These are phyloP conservation scores for Ochotona curzoniae DNA, from an alignment of 2,113 vertebrate species.

Conservation along the genomic window DNA sequence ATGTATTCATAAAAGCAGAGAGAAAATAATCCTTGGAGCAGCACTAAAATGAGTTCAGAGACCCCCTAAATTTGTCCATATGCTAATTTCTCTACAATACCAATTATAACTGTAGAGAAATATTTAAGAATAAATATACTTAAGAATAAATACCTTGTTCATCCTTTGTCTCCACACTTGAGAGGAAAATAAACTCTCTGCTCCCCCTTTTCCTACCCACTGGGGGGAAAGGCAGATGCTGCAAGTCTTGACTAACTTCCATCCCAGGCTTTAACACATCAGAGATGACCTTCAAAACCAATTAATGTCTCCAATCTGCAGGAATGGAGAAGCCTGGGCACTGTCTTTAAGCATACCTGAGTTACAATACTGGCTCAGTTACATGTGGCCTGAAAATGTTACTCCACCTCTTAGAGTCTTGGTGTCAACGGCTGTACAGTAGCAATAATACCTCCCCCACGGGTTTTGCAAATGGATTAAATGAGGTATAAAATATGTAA, in stretches of 20 bases:
- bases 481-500: constrained; percentile 1
- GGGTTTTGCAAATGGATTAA: neutral
- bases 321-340: neutral
- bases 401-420: neutral
- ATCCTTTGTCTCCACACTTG: neutral
- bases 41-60: neutral
- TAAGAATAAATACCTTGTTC: neutral
- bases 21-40: neutral
- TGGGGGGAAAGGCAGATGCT: neutral
- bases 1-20: neutral
- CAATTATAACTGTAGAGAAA: neutral
- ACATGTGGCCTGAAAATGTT: neutral
- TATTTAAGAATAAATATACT: neutral
- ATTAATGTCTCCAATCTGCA: neutral
- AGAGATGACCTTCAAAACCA: neutral
- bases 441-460: neutral
- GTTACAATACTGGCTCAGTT: neutral
- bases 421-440: constrained; percentile 12
- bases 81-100: neutral
- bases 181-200: neutral
- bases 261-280: neutral
- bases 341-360: neutral
- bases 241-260: constrained; percentile 10
- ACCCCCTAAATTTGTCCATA: neutral
- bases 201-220: neutral